phyloP scores from a whole-genome alignment of 2,888 invertebrate species.

The Aphidius colemani region DNA sequence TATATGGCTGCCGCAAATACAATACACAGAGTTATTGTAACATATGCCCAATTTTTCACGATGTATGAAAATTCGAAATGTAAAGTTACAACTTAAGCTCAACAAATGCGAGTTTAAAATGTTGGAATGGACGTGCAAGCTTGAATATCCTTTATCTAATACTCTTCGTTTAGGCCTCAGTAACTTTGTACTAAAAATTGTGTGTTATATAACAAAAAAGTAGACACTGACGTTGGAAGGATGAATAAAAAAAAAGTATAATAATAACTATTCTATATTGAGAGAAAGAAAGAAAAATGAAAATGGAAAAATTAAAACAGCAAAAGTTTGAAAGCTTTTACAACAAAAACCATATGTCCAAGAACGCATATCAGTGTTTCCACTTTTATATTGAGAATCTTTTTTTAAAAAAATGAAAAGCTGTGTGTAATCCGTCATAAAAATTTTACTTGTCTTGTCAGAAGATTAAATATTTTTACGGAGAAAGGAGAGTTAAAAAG shows the following conservation, averaged over 20 bases:
- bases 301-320: conserved; percentile 33
- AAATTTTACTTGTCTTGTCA: no score
- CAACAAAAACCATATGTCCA: neutral
- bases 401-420: neutral
- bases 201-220: conserved; percentile 23
- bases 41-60: no score
- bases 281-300: conserved; percentile 5
- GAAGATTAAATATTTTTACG: no score
- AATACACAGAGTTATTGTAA: no score
- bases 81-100: conserved; percentile 56
- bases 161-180: conserved; percentile 43
- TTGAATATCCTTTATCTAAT: conserved; percentile 42
- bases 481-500: no score
- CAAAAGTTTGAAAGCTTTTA: conserved; percentile 35
- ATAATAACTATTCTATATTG: neutral
- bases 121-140: conserved; percentile 46
- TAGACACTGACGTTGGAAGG: conserved; percentile 14
- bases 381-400: conserved; percentile 18
- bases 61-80: conserved; percentile 20
- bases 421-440: no score
- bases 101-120: conserved; percentile 59
- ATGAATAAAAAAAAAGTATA: conserved; percentile 12
- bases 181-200: conserved; percentile 55
- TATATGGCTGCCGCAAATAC: no score
- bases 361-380: conserved; percentile 10